phyloP scores from a whole-genome alignment of 2,888 invertebrate species.

The Dasypogon diadema region DNA sequence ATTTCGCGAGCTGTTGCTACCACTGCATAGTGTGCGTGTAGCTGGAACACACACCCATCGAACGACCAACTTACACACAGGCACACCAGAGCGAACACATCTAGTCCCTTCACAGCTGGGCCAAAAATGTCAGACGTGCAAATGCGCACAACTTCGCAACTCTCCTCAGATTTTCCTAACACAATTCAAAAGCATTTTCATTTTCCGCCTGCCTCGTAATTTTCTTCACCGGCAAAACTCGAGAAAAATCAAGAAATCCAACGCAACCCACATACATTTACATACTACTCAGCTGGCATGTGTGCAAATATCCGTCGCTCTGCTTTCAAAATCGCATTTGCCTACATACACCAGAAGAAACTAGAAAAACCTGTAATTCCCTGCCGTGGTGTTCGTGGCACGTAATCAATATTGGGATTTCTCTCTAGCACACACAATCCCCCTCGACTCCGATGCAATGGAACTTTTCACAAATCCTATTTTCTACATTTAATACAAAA shows the following conservation, averaged over 20 bases:
- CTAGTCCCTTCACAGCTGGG: too few relatives aligned
- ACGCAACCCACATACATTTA: not conserved
- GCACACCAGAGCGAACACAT: too few relatives aligned
- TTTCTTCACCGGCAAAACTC: not conserved
- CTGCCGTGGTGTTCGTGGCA: slow-evolving; percentile 26
- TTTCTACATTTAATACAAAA: not conserved
- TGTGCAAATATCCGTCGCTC: slow-evolving; percentile 28
- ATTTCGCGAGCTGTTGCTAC: slow-evolving; percentile 48
- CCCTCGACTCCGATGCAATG: not conserved
- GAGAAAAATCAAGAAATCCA: not conserved
- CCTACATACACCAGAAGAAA: slow-evolving; percentile 16
- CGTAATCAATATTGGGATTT: slow-evolving; percentile 47
- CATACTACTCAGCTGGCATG: not conserved
- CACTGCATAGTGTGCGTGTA: not conserved
- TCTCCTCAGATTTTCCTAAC: too few relatives aligned
- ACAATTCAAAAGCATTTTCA: too few relatives aligned
- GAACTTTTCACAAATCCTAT: slow-evolving; percentile 1
- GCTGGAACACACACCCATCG: too few relatives aligned
- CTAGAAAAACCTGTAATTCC: slow-evolving; percentile 48
- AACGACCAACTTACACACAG: too few relatives aligned
- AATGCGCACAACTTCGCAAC: too few relatives aligned
- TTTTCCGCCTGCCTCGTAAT: too few relatives aligned
- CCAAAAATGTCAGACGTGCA: too few relatives aligned
- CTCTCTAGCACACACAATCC: slow-evolving; percentile 36
- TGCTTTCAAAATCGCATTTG: slow-evolving; percentile 27